Evolutionary conservation across 30 jellyfish, hydroid and myxozoan species (phyloP), one percentile per base, ranked within the genome.

Genomic region (Aurelia aurita complex sp. Pacific): DNA sequence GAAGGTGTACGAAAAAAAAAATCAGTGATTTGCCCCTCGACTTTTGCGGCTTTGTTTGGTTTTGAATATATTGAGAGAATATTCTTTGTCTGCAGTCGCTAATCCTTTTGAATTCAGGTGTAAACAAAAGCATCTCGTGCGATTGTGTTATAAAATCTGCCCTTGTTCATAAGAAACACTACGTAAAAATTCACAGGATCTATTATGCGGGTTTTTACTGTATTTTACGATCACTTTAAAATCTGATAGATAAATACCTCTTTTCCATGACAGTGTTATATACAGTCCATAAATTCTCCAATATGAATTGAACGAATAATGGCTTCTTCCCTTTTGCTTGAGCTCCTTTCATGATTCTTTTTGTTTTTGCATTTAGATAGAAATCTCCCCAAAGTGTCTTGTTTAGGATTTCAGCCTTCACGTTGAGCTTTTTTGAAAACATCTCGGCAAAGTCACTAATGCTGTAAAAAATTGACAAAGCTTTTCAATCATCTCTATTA

Each of bases 341-440:
- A 6, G 99, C 99, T 32, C 98, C 99, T 76, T 78, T 90, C 88
- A 88, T 74, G 19, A 96, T 91, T 57, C 95, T 81, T 67, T 96
- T 96, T 7, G 97, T 75, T 76, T 96, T 96, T 63, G 88, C 17
- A 84, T 96, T 91, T 81, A 96, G 55, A 64, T 53, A 96, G 70
- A 80, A 88, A 69, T 96, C 99, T 10, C 99, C 99, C 99, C 99
- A 96, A 1, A 96, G 76, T 40, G 98, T 86, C 76, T 88, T 84
- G 54, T 60, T 60, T 18, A 96, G 88, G 11, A 86, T 73, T 42
- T 67, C 82, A 33, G 89, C 68, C 3, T 97, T 88, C n/a, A 91
- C 91, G 29, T 97, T 97, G 32, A 96, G 89, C 53, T 90, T 90
- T 82, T 88, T 83, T 16, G 97, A 75, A 80, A 69, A 96, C 83